Evolutionary conservation across 2,797 vertebrate genomes (phyloP).

Genomic region (Chrysocyon brachyurus): DNA sequence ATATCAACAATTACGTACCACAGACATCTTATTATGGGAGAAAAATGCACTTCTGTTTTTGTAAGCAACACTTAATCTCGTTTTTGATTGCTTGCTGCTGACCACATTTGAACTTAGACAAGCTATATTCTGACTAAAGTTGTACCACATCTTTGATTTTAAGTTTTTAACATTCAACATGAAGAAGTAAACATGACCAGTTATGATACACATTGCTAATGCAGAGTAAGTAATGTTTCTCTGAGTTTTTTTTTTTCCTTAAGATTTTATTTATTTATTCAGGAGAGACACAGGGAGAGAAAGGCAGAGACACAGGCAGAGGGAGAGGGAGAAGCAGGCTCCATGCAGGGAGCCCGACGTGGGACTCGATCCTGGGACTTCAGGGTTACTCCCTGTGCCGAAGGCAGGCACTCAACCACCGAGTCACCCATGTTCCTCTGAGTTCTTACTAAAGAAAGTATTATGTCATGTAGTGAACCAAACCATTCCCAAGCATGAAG

Average conservation of each 20-base stretch:
- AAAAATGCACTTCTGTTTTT: not conserved
- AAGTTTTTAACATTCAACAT: not conserved
- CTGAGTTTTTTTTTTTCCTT: not conserved
- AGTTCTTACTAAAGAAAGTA: not conserved
- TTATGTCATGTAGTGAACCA: not conserved
- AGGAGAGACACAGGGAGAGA: too few relatives aligned
- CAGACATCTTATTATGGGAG: not conserved
- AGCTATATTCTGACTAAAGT: not conserved
- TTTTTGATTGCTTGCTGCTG: not conserved
- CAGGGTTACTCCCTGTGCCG: too few relatives aligned
- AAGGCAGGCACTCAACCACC: too few relatives aligned
- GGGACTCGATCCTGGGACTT: too few relatives aligned
- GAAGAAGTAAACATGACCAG: not conserved
- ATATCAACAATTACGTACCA: not conserved
- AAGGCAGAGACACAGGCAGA: too few relatives aligned
- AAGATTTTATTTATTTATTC: too few relatives aligned
- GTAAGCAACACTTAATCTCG: not conserved
- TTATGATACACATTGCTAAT: not conserved
- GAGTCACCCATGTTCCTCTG: not conserved
- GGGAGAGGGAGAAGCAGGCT: too few relatives aligned
- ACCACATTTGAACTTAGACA: not conserved
- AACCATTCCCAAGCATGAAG: not conserved
- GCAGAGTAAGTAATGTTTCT: not conserved
- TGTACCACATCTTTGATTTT: not conserved
- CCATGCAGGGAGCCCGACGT: too few relatives aligned